Evolutionary conservation across 35 echinoderm and acorn worm species (phyloP), one percentile per base, ranked within the genome.

Genomic region (Diadema setosum): DNA sequence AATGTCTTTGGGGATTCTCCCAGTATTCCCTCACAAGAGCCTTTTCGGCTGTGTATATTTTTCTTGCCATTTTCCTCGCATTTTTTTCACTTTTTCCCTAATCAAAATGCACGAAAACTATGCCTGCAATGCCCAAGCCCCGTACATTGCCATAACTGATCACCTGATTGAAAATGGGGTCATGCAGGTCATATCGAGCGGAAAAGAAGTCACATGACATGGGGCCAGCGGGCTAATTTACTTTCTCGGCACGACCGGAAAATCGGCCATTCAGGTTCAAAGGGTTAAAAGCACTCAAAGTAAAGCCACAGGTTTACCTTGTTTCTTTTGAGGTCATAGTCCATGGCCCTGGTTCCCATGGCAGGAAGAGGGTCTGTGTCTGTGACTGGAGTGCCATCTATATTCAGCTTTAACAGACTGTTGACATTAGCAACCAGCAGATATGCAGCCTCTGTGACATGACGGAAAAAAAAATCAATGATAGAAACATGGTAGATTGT

Each of bases 241-340:
- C 56, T 59, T 59, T 59, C 0, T 59, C 56, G 16, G 16, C 16
- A 15, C 0, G 56, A 26, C 56, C 56, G 1, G 56, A 59, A 14
- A 2, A 58, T 16, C 14, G 55, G 2, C n/a, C n/a, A n/a, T n/a
- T n/a, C n/a, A n/a, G n/a, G n/a, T n/a, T n/a, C n/a, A n/a, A n/a
- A n/a, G n/a, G n/a, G n/a, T n/a, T n/a, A n/a, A n/a, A n/a, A n/a
- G n/a, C n/a, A n/a, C n/a, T n/a, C n/a, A n/a, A n/a, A n/a, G n/a
- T n/a, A n/a, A n/a, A n/a, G n/a, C n/a, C n/a, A n/a, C n/a, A n/a
- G 15, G 39, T 56, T 64, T 82, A 90, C 87, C 75, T 82, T 90
- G 26, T 90, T 65, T 20, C 39, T 90, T 15, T 67, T 36, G n/a
- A 61, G 46, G 40, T 90, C 78, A 44, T 82, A 90, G 40, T 90